Evolutionary conservation across 2,113 vertebrate genomes (phyloP).

Genomic region (Notarius lentiginosus): DNA sequence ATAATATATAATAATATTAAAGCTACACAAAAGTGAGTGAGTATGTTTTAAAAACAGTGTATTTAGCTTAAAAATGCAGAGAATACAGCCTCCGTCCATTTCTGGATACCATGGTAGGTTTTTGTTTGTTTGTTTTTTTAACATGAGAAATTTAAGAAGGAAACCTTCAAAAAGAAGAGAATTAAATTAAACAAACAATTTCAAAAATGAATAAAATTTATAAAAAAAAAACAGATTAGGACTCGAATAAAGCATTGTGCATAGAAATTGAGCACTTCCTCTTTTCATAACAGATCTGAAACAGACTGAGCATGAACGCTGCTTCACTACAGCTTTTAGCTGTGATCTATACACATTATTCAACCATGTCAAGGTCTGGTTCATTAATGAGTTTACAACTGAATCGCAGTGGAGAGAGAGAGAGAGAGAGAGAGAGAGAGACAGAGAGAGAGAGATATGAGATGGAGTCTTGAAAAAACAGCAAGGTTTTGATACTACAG

Average conservation of each 20-base stretch:
- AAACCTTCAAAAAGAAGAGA: not conserved
- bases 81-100: too few relatives aligned
- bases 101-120: too few relatives aligned
- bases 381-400: not conserved
- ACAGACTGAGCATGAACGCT: too few relatives aligned
- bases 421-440: conserved; percentile 12
- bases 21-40: not conserved
- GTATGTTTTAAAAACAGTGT: too few relatives aligned
- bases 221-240: not conserved
- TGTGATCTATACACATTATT: not conserved
- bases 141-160: too few relatives aligned
- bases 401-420: not conserved
- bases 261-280: too few relatives aligned
- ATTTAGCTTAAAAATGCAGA: not conserved
- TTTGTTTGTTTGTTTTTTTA: too few relatives aligned
- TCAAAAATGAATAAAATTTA: not conserved
- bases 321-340: not conserved
- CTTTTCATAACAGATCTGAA: too few relatives aligned
- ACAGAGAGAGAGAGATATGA: not conserved
- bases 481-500: not conserved
- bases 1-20: not conserved
- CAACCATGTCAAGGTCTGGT: not conserved
- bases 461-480: not conserved
- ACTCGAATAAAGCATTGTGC: not conserved
- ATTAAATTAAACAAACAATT: too few relatives aligned